Evolutionary conservation across 2,888 invertebrate species (phyloP).

Genomic region (Therioaphis trifolii): DNA sequence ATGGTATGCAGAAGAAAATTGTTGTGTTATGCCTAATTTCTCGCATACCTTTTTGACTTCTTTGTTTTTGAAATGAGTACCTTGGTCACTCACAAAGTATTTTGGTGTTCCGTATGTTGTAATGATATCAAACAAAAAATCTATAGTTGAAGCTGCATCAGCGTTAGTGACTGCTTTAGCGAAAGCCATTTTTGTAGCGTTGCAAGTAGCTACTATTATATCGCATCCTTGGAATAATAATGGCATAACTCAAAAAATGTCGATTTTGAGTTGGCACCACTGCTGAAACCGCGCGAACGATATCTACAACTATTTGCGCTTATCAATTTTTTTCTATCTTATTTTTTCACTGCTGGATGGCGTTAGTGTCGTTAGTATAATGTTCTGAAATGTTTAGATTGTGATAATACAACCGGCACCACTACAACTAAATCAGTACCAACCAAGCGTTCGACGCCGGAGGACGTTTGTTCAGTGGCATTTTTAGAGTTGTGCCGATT

Average conservation of each 20-base stretch:
- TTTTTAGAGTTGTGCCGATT: conserved; percentile 28
- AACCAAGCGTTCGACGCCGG: conserved; percentile 4
- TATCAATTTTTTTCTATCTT: neutral
- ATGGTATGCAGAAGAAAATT: too few species aligned
- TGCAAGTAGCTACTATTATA: too few species aligned
- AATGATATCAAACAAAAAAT: too few species aligned
- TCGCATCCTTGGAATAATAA: too few species aligned
- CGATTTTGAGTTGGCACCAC: conserved; percentile 16
- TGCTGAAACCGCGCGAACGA: conserved; percentile 13
- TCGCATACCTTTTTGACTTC: too few species aligned
- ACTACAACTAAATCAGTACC: conserved; percentile 9
- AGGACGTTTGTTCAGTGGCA: conserved; percentile 4
- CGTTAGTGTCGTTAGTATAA: conserved; percentile 1
- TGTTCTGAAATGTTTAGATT: neutral
- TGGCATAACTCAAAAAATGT: conserved; percentile 32
- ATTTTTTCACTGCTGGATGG: neutral
- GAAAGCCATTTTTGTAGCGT: too few species aligned
- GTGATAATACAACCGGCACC: conserved; percentile 2
- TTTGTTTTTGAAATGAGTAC: too few species aligned
- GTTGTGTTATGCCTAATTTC: too few species aligned
- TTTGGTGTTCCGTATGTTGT: too few species aligned
- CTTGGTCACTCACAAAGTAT: too few species aligned
- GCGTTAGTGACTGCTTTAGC: too few species aligned
- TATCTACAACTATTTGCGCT: conserved; percentile 20
- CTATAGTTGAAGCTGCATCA: too few species aligned